Base-by-base conservation (phyloP, 2,113 vertebrate species). In the Macquaria australasica region DNA sequence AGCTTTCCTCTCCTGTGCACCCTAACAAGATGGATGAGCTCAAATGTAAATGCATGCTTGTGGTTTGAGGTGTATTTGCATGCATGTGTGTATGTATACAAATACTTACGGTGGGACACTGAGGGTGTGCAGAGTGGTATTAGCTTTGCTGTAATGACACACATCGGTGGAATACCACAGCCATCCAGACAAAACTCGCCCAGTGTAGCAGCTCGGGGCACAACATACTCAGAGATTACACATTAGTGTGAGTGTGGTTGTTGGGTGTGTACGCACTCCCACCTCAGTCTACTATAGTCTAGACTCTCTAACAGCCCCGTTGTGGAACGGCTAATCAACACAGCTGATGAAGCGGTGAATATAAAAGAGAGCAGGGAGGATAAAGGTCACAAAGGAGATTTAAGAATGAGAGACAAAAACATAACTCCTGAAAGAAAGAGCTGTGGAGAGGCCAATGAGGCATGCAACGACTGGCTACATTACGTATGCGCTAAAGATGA, bases 91-190 rank as follows among this genome's bases (percentile, higher is more conserved):
- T 78, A 53, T 82, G 66, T 63, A 28, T 71, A 82, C 69, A 86
- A 21, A 81, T 79, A 73, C 71, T 75, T 81, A 43, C 63, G 45
- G 50, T 73, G 81, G 41, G 75, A 83, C 45, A 51, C 60, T 60
- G 64, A 79, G 62, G 66, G 63, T 74, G 67, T 78, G 69, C 78
- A 85, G 25, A 82, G 77, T 71, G 74, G 77, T 82, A 88, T 92
- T 87, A 89, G 70, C 68, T 85, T 56, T 85, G 83, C 85, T 73
- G 66, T 89, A 90, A 93, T 91, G 88, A 93, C 85, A 92, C 84
- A 69, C 48, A 78, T 25, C 25, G 77, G 82, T 88, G 85, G 76
- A 92, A 91, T 81, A 85, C 90, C 79, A 71, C 81, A 88, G 71
- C 67, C 75, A 68, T 81, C 62, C 78, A 87, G 88, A 92, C 89